Percentiles rank a stretch among this genome's conserved stretches.
Conservation (phyloP, 2,113 vertebrate genomes). For the Pedetes capensis region DNA sequence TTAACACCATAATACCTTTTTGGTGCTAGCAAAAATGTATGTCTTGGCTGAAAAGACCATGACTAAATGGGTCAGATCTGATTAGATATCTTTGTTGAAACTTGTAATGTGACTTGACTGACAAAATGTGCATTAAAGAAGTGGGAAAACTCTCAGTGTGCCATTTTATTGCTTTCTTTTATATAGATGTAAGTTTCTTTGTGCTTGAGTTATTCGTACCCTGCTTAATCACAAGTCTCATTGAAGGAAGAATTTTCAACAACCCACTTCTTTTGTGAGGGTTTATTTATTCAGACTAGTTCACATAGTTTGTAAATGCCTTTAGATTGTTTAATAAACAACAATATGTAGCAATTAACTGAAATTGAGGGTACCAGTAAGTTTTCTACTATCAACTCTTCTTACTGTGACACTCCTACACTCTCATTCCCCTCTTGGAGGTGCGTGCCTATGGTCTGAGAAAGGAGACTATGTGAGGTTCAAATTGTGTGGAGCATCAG, state of each 20-base stretch:
- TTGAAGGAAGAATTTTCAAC: neutral
- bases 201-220: neutral
- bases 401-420: neutral
- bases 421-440: too few relatives aligned
- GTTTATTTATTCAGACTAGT: neutral
- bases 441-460: neutral
- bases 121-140: neutral
- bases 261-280: neutral
- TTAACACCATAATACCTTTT: neutral
- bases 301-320: neutral
- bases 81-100: neutral
- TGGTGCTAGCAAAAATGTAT: neutral
- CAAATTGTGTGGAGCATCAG: neutral
- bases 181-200: neutral
- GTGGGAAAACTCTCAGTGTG: too few relatives aligned
- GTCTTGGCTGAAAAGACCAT: neutral
- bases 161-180: neutral
- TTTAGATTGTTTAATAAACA: neutral
- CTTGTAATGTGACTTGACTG: neutral
- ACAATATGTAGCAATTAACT: neutral
- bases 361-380: neutral
- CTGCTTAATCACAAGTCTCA: neutral
- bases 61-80: neutral
- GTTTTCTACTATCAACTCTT: neutral
- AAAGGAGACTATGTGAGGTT: neutral